phyloP scores from a whole-genome alignment of 2,113 vertebrate genomes.

The Tonatia bakeri region DNA sequence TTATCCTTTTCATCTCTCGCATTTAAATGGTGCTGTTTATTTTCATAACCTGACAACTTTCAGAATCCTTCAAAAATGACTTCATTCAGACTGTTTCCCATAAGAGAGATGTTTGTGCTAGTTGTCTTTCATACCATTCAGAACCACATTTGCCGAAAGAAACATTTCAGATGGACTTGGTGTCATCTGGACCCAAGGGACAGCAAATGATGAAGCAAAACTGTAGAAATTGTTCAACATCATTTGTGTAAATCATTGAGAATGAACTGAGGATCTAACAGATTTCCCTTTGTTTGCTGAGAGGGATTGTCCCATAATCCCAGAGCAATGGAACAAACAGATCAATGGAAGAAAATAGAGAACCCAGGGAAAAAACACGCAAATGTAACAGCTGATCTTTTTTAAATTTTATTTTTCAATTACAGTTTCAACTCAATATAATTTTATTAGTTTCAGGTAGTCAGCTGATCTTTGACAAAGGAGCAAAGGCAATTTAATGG shows the following conservation, averaged over 20 bases:
- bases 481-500: not conserved
- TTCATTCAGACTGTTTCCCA: conserved; percentile 82
- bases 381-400: not conserved
- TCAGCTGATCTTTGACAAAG: not conserved
- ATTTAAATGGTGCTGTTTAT: conserved; percentile 23
- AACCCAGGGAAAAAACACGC: not conserved
- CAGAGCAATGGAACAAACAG: conserved; percentile 62
- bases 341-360: not conserved
- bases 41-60: not conserved
- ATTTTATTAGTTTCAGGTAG: not conserved
- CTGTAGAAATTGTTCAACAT: conserved; percentile 92
- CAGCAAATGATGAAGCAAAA: conserved; percentile 88
- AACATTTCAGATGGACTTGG: conserved; percentile 89
- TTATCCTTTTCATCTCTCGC: not conserved
- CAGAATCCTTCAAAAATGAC: conserved; percentile 25
- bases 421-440: not conserved
- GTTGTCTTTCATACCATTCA: conserved; percentile 87
- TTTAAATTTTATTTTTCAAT: not conserved
- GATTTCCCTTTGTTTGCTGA: conserved; percentile 88
- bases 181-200: conserved; percentile 89
- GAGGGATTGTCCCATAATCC: conserved; percentile 86
- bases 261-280: conserved; percentile 86
- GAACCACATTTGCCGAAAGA: conserved; percentile 87
- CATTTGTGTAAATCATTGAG: conserved; percentile 92
- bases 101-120: conserved; percentile 90